A percentile compares a stretch with the other conserved stretches of the same genome.
phyloP scores from a whole-genome alignment of 2,113 vertebrate species.

The Candoia aspera region DNA sequence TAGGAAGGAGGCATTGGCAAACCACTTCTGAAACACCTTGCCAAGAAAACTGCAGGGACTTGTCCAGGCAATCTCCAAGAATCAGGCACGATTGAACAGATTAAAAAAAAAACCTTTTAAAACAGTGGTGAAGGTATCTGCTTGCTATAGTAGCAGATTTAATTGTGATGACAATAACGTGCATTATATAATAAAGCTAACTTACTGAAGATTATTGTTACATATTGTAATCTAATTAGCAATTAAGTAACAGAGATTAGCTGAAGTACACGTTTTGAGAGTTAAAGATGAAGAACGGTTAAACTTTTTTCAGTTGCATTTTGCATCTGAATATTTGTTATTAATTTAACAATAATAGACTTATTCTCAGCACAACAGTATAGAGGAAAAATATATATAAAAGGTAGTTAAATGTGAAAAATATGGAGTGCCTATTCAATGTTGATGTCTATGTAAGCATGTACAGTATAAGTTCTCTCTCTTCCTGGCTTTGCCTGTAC shows the following conservation, averaged over 20 bases:
- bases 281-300: slow-evolving; percentile 19
- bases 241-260: slow-evolving; percentile 26
- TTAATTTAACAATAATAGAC: background rate
- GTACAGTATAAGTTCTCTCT: too few species aligned
- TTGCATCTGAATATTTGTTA: slow-evolving; percentile 35
- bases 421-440: background rate
- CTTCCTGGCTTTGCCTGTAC: background rate
- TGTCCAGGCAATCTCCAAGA: too few species aligned
- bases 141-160: slow-evolving; percentile 12
- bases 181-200: slow-evolving; percentile 2
- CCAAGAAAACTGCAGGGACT: too few species aligned
- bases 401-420: background rate
- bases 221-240: slow-evolving; percentile 13
- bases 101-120: too few species aligned
- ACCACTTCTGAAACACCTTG: too few species aligned
- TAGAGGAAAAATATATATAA: background rate
- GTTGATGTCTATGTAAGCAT: too few species aligned
- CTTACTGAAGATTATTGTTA: slow-evolving; percentile 28
- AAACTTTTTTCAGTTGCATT: slow-evolving; percentile 42
- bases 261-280: slow-evolving; percentile 40
- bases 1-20: too few species aligned
- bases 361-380: background rate
- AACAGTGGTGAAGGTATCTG: slow-evolving; percentile 3
- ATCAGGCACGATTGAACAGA: too few species aligned
- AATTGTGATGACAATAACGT: slow-evolving; percentile 40